Conservation (phyloP, 2,797 vertebrate genomes). For the Acanthiza pusilla region DNA sequence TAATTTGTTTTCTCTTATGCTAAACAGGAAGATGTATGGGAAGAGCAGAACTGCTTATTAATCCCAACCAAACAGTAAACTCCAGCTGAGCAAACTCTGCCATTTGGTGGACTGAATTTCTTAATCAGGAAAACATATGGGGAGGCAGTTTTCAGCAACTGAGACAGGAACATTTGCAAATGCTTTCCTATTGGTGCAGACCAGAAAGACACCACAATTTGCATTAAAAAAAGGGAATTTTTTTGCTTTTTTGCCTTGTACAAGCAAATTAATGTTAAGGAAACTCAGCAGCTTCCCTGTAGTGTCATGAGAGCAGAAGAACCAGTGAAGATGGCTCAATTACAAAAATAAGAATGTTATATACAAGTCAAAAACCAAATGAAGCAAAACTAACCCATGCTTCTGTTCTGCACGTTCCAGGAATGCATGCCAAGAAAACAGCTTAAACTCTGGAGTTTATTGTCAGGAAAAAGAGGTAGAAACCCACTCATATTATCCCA, state of each 20-base stretch:
- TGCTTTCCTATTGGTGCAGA: not conserved
- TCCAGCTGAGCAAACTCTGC: conserved; percentile 66
- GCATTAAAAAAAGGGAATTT: not conserved
- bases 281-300: conserved; percentile 1
- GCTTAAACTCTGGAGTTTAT: not conserved
- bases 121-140: conserved; percentile 63
- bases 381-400: conserved; percentile 8
- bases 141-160: not conserved
- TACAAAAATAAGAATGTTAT: conserved; percentile 39
- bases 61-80: conserved; percentile 57
- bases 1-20: conserved; percentile 64
- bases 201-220: conserved; percentile 22
- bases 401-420: not conserved
- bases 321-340: conserved; percentile 31
- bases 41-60: conserved; percentile 44
- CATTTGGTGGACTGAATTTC: conserved; percentile 58
- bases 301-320: not conserved
- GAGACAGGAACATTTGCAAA: conserved; percentile 37
- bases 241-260: not conserved
- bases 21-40: conserved; percentile 58
- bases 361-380: conserved; percentile 21
- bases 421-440: not conserved
- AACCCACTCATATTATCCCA: not conserved
- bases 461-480: not conserved
- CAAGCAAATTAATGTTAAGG: conserved; percentile 33